A percentile compares a stretch with the other conserved stretches of the same genome.
Evolutionary conservation across 2,797 vertebrate genomes (phyloP).

Genomic region (Manis javanica): DNA sequence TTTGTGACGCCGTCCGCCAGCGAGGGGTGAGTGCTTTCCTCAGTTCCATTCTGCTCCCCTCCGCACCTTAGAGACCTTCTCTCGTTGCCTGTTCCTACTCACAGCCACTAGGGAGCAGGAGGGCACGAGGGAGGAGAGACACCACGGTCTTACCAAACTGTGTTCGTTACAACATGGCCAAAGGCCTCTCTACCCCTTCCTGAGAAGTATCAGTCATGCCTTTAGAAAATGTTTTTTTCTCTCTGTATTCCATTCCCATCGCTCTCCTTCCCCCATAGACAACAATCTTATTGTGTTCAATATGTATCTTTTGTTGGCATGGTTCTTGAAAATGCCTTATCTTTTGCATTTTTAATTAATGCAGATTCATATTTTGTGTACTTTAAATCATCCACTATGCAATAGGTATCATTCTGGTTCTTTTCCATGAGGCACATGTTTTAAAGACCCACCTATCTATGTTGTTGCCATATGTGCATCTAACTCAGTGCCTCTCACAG

Average conservation of each 20-base stretch:
- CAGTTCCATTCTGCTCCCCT: background rate
- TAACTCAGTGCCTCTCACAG: background rate
- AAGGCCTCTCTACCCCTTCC: background rate
- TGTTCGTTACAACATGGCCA: background rate
- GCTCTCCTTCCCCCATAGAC: background rate
- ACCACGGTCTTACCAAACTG: background rate
- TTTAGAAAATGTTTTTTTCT: background rate
- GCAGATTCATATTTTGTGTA: background rate
- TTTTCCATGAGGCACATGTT: background rate
- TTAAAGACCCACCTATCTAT: background rate
- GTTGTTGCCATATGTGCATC: background rate
- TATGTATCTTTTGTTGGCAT: background rate
- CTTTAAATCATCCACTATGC: background rate
- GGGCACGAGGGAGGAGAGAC: background rate
- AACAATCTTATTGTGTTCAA: background rate
- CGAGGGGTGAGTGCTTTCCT: background rate
- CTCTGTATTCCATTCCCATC: background rate
- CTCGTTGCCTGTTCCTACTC: background rate
- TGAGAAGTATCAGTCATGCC: background rate
- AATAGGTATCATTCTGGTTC: background rate
- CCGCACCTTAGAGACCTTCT: background rate
- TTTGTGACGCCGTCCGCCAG: background rate
- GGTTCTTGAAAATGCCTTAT: slow-evolving; percentile 6
- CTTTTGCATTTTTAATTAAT: background rate
- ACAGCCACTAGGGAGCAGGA: background rate